Evolutionary conservation across 2,888 invertebrate species (phyloP), one percentile per base, ranked within the genome.

Genomic region (Caenorhabditis japonica): DNA sequence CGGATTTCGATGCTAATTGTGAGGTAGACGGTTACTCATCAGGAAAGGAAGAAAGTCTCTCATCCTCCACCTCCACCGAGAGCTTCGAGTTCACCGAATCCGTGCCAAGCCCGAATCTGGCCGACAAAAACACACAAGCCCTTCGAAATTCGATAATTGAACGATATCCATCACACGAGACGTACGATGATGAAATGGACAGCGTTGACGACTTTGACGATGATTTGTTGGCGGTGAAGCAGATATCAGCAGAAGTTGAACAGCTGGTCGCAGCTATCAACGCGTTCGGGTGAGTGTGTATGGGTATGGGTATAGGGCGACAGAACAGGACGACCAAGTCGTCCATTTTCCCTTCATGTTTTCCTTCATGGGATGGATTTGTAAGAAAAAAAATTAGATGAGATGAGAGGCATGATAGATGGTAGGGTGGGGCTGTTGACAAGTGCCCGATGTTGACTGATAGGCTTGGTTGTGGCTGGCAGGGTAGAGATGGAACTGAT

Each of bases 201-300:
- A 36, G 27, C 47, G 43, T 51, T 13, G 66, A 34, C 5, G 58
- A 68, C 10, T 52, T 17, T 21, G 51, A 58, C 15, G 66, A 68
- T 2, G 58, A 52, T 38, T 39, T 68, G 56, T 30, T 64, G 41
- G 71, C 58, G 27, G 58, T 64, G 21, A 59, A 72, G 44, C 52
- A 64, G 43, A 64, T 72, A 30, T 72, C 72, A 38, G 72, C 58
- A 47, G 72, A 72, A 64, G 56, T 72, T 21, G 64, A 72, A 72
- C 72, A 72, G 61, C 53, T 72, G 52, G 64, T 72, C 34, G 72
- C 72, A 15, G 64, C 64, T 58, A 64, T 64, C 59, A 72, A 64
- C 60, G 58, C 64, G 21, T 72, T 64, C 27, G 72, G 72, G 72
- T 72, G 64, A 72, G 72, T 59, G 52, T 52, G 15, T 36, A 25